Evolutionary conservation across 2,797 vertebrate species (phyloP), one percentile per base, ranked within the genome.

Genomic region (Clarias laeviceps): DNA sequence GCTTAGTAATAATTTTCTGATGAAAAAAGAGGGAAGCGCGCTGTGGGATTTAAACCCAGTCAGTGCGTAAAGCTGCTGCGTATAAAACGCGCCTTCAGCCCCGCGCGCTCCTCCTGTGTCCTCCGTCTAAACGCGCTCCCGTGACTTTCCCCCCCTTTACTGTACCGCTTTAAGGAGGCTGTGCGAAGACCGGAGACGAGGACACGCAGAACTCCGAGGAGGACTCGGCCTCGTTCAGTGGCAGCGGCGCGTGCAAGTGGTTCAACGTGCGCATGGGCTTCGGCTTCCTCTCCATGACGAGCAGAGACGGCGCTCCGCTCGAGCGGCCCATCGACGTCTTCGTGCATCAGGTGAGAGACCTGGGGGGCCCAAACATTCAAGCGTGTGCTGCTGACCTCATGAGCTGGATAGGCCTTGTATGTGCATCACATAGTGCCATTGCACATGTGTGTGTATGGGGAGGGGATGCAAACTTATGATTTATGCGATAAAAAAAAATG

Each of bases 201-300:
- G 89, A 91, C 34, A 91, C 91, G 57, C 94, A 94, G 88, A 91
- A 93, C 9, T 93, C 94, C 57, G 95, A 94, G 50, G 91, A 91
- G 81, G 96, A 94, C 0, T 88, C 92, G 5, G 94, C 90, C 80
- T 92, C 94, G 14, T 92, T 94, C 78, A 93, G 91, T 81, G 97
- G 97, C 88, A 95, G 94, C 85, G 97, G 97, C 50, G 94, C 96
- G 90, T 98, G 97, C 86, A 98, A 97, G 87, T 98, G 97, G 97
- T 98, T 98, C 94, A 98, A 98, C 83, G 94, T 97, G 90, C 94
- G 97, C 87, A 97, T 98, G 97, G 97, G 97, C 65, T 98, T 98
- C 91, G 97, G 97, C 70, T 98, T 98, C 92, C 95, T 98, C 82
- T 97, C 97, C 92, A 97, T 98, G 97, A 97, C 94, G 88, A 93